A percentile compares a stretch with the other conserved stretches of the same genome.
phyloP scores from a whole-genome alignment of 2,888 invertebrate genomes.

The Bruchidius siliquastri region DNA sequence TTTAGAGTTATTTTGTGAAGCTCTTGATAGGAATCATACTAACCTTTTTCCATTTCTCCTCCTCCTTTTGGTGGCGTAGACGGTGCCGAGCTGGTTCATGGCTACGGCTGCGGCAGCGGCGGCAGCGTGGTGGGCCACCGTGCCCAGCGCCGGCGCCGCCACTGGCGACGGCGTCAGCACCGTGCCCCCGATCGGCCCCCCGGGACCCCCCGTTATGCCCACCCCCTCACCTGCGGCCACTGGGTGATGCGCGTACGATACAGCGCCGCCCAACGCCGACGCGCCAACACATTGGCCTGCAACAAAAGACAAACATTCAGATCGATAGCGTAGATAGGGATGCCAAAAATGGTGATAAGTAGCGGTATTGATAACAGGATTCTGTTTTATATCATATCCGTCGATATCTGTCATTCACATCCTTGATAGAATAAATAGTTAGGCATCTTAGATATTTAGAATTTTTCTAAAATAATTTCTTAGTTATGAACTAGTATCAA shows the following conservation, averaged over 20 bases:
- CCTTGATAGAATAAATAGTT: too few relatives aligned
- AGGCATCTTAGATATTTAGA: too few relatives aligned
- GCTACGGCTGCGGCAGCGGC: slow-evolving; percentile 34
- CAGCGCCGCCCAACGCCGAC: slow-evolving; percentile 41
- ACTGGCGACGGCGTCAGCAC: slow-evolving; percentile 33
- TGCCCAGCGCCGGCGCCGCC: slow-evolving; percentile 32
- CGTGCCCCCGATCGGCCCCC: slow-evolving; percentile 38
- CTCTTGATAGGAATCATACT: too few relatives aligned
- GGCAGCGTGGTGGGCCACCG: slow-evolving; percentile 35
- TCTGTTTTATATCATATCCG: too few relatives aligned
- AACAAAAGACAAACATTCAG: neutral
- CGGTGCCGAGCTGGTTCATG: slow-evolving; percentile 91
- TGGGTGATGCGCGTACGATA: slow-evolving; percentile 34
- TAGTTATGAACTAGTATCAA: too few relatives aligned
- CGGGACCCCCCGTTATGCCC: slow-evolving; percentile 26
- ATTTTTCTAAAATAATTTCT: too few relatives aligned
- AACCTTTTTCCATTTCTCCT: slow-evolving; percentile 95
- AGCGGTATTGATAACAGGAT: too few relatives aligned
- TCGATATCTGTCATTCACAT: too few relatives aligned
- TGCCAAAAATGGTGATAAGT: too few relatives aligned
- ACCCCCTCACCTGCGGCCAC: slow-evolving; percentile 37
- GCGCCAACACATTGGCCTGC: slow-evolving; percentile 3
- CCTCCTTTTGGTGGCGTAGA: slow-evolving; percentile 93
- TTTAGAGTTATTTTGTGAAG: too few relatives aligned
- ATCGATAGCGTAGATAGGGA: neutral